Conservation (phyloP, 1,140 invertebrate species). For the Euschistus heros region DNA sequence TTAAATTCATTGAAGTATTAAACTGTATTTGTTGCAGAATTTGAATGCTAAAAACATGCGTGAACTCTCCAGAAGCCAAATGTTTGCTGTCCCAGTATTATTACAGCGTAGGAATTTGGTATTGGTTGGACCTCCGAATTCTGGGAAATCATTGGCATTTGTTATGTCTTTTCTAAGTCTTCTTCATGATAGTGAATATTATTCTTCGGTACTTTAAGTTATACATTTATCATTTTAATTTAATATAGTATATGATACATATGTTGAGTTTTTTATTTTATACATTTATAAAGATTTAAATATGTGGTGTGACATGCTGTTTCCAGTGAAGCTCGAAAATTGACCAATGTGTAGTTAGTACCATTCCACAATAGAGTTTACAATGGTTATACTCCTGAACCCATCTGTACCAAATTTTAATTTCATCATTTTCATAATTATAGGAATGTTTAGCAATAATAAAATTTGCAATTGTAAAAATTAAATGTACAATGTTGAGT, state of each 20-base stretch:
- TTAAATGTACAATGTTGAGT: no score
- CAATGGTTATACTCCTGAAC: no score
- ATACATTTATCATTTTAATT: background rate
- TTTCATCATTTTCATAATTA: no score
- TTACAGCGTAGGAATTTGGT: conserved; percentile 8
- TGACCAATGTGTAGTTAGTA: no score
- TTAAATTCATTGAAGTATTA: background rate
- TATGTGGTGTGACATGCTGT: no score
- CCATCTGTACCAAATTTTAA: no score
- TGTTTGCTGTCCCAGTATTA: background rate
- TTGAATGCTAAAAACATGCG: background rate
- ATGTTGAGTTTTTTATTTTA: background rate
- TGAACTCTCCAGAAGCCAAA: conserved; percentile 7
- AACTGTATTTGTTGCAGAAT: background rate
- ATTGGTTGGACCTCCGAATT: conserved; percentile 7
- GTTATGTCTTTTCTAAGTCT: conserved; percentile 10
- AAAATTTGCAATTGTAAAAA: no score
- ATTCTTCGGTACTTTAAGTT: background rate
- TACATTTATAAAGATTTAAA: no score
- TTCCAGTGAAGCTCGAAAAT: no score
- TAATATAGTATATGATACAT: background rate
- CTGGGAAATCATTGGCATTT: conserved; percentile 13
- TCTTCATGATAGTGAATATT: background rate
- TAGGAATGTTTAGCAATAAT: no score
- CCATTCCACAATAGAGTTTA: no score